Conservation (phyloP, 1,140 invertebrate species). For the Phocides pigmalion region DNA sequence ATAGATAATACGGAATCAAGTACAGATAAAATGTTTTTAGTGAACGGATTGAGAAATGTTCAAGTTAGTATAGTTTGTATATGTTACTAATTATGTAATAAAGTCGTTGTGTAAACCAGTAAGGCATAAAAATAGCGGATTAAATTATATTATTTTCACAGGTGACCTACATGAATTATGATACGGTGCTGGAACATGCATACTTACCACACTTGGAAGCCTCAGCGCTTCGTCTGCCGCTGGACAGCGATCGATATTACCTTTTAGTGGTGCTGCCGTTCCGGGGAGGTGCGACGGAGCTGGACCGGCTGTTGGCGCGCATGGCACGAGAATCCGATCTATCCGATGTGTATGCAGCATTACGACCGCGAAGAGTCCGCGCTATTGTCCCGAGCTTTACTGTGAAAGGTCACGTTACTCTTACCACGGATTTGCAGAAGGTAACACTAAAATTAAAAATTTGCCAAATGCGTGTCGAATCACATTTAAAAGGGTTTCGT, state of each 20-base stretch:
- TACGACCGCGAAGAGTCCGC: slow-evolving; percentile 88
- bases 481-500: too few relatives aligned
- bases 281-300: slow-evolving; percentile 73
- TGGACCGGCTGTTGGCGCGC: slow-evolving; percentile 65
- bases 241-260: slow-evolving; percentile 88
- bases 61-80: slow-evolving; percentile 53
- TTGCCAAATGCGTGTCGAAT: background rate
- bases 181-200: slow-evolving; percentile 89
- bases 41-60: slow-evolving; percentile 73
- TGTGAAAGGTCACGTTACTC: slow-evolving; percentile 89
- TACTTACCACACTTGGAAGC: slow-evolving; percentile 89
- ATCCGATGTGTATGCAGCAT: slow-evolving; percentile 86
- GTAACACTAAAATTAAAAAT: slow-evolving; percentile 75
- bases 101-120: background rate
- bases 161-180: slow-evolving; percentile 87
- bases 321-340: slow-evolving; percentile 83
- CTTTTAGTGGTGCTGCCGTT: slow-evolving; percentile 85
- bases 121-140: background rate
- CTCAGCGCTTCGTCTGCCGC: slow-evolving; percentile 88
- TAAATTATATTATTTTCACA: slow-evolving; percentile 43
- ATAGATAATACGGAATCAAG: slow-evolving; percentile 44
- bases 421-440: slow-evolving; percentile 91
- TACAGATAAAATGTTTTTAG: slow-evolving; percentile 66
- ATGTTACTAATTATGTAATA: background rate
- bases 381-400: slow-evolving; percentile 91